A percentile compares a stretch with the other conserved stretches of the same genome.
phyloP scores from a whole-genome alignment of 2,113 vertebrate species.

The Pithys albifrons region DNA sequence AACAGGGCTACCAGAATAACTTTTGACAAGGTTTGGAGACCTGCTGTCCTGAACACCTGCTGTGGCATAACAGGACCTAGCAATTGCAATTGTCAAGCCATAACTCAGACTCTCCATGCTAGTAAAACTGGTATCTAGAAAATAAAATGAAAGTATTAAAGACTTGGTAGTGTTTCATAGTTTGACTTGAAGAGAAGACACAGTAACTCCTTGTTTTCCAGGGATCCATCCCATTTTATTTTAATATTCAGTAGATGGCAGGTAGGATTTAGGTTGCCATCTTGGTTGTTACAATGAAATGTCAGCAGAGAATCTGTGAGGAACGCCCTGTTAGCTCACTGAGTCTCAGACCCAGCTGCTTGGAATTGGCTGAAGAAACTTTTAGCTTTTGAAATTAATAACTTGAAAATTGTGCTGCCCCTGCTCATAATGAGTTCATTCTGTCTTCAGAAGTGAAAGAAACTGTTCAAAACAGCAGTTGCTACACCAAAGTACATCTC shows the following conservation, averaged over 20 bases:
- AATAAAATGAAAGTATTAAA: not conserved
- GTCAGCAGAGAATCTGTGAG: not conserved
- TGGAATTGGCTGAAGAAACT: not conserved
- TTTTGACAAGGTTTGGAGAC: not conserved
- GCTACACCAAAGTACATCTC: slow-evolving; percentile 47
- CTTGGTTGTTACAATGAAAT: not conserved
- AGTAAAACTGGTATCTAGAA: not conserved
- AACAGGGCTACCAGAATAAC: not conserved
- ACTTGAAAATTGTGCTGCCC: slow-evolving; percentile 52
- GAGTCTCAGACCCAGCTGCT: not conserved
- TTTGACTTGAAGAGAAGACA: not conserved
- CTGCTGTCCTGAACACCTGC: not conserved
- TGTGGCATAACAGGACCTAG: not conserved
- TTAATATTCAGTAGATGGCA: slow-evolving; percentile 13
- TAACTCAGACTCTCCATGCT: not conserved
- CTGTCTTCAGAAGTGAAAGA: slow-evolving; percentile 49
- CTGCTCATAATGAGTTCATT: slow-evolving; percentile 26
- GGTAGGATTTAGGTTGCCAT: not conserved
- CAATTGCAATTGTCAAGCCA: not conserved
- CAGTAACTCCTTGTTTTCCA: not conserved
- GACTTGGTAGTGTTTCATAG: not conserved
- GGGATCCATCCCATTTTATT: not conserved
- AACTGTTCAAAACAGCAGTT: slow-evolving; percentile 64
- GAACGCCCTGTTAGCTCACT: not conserved
- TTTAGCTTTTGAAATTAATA: slow-evolving; percentile 65